Conservation (phyloP, 2,113 vertebrate species). For the Thryonomys swinderianus region DNA sequence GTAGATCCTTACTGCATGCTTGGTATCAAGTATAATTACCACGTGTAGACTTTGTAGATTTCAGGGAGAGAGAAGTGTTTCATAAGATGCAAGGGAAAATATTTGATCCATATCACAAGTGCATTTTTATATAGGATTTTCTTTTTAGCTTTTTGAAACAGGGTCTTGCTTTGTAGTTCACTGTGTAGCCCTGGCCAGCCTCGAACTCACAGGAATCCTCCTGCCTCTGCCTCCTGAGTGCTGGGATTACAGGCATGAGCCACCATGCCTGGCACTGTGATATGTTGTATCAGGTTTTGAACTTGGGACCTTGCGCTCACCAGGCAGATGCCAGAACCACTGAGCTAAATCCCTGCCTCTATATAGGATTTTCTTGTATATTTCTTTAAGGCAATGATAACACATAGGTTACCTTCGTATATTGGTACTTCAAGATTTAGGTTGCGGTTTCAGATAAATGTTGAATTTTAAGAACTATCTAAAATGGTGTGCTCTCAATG, state of each 20-base stretch:
- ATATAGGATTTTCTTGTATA: slow-evolving; percentile 43
- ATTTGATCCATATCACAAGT: neutral
- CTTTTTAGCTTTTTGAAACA: neutral
- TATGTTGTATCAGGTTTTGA: no score
- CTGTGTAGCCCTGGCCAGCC: no score
- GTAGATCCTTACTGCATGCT: neutral
- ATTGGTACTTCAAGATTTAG: neutral
- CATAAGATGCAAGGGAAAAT: neutral
- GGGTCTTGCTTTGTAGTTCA: no score
- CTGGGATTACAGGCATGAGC: no score
- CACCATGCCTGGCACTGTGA: no score
- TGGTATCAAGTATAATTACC: neutral
- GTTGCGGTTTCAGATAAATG: neutral
- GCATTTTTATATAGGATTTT: slow-evolving; percentile 46
- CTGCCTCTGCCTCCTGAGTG: no score
- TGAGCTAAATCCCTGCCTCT: neutral
- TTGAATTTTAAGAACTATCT: slow-evolving; percentile 35
- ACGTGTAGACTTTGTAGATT: slow-evolving; percentile 5
- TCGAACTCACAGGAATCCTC: no score
- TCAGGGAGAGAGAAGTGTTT: slow-evolving; percentile 12
- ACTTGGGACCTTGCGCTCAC: no score
- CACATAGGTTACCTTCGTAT: neutral
- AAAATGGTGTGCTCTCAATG: neutral
- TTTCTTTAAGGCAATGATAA: slow-evolving; percentile 17
- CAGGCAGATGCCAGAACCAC: no score